A percentile compares a stretch with the other conserved stretches of the same genome.
These are phyloP conservation scores for Anolis sagrei DNA, from an alignment of 2,113 vertebrate species.

Conservation along the genomic window DNA sequence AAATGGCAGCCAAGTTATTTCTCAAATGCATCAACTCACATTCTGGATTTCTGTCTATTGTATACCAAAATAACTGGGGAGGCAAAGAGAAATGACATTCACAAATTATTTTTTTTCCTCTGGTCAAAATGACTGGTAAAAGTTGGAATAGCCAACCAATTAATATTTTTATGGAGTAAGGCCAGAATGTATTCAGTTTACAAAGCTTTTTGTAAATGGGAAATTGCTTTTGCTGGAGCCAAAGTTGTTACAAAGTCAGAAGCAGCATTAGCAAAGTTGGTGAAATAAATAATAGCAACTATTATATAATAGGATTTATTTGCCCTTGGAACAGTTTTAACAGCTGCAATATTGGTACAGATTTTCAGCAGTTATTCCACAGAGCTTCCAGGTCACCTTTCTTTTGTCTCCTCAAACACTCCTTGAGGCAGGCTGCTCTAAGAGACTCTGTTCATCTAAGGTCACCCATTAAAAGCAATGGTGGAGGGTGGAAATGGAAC, in stretches of 20 bases:
- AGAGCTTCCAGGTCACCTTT: no score
- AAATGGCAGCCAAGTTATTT: not conserved
- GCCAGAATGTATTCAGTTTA: not conserved
- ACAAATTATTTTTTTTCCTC: no score
- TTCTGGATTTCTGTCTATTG: not conserved
- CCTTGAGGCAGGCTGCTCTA: no score
- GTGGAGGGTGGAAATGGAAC: no score
- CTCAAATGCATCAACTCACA: not conserved
- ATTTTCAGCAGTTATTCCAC: not conserved
- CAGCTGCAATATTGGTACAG: not conserved
- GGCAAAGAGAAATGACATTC: no score
- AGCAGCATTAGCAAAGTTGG: not conserved
- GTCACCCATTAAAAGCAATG: no score
- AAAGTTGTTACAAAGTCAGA: not conserved
- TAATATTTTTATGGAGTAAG: constrained; percentile 7
- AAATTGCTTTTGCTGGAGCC: not conserved
- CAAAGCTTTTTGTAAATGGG: not conserved
- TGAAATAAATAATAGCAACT: not conserved
- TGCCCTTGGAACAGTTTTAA: not conserved
- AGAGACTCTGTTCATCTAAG: no score
- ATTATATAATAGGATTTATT: not conserved
- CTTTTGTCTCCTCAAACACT: no score
- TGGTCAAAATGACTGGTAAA: not conserved
- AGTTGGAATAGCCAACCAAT: not conserved
- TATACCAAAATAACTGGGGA: no score